Evolutionary conservation across 2,888 invertebrate genomes (phyloP).

Genomic region (Endotricha flammealis): DNA sequence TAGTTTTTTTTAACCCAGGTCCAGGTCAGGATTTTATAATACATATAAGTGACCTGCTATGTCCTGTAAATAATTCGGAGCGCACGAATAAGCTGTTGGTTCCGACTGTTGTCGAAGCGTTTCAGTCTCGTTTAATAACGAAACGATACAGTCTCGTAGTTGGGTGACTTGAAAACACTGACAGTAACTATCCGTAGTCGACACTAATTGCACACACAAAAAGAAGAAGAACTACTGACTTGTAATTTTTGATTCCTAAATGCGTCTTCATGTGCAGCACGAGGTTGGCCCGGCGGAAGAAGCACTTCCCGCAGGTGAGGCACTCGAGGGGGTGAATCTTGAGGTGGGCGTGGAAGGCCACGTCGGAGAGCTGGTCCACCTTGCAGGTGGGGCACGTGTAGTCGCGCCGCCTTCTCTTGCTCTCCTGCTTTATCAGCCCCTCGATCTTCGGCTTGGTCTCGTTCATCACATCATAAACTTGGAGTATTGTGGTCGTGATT

Average conservation of each 20-base stretch:
- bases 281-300: constrained; percentile 84
- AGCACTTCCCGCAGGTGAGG: constrained; percentile 88
- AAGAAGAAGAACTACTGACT: constrained; percentile 43
- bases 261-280: constrained; percentile 89
- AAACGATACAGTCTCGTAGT: no score
- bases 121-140: no score
- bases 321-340: constrained; percentile 90
- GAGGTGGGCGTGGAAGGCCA: constrained; percentile 84
- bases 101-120: no score
- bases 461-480: constrained; percentile 48
- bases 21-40: no score
- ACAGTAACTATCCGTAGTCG: no score
- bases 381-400: constrained; percentile 64
- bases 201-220: no score
- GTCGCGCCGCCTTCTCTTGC: constrained; percentile 47
- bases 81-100: no score
- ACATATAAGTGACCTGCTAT: no score
- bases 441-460: constrained; percentile 67
- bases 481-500: constrained; percentile 45
- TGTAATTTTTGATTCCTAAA: constrained; percentile 85
- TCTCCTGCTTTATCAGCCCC: constrained; percentile 66
- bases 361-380: constrained; percentile 82
- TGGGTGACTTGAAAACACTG: no score
- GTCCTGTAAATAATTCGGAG: no score
- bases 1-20: no score